phyloP scores from a whole-genome alignment of 1,140 invertebrate species.

The Zaprionus tsacasi region DNA sequence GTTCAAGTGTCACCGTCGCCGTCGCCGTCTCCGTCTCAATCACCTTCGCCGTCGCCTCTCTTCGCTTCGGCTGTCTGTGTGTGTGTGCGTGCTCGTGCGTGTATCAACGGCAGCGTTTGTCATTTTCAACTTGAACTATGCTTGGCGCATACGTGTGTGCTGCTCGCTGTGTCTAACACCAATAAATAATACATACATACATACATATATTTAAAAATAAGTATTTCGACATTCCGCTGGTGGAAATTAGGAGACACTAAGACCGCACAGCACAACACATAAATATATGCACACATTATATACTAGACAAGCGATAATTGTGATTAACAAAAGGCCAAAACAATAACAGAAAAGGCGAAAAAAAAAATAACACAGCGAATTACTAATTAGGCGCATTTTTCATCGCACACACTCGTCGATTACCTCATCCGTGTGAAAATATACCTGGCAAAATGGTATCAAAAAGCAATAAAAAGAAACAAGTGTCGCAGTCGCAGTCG shows the following conservation, averaged over 20 bases:
- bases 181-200: conserved; percentile 24
- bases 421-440: conserved; percentile 75
- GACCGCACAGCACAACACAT: conserved; percentile 2
- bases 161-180: conserved; percentile 27
- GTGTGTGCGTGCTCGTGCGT: conserved; percentile 35
- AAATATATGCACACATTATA: conserved; percentile 16
- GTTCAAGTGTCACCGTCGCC: conserved; percentile 35
- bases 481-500: conserved; percentile 63
- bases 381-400: conserved; percentile 55
- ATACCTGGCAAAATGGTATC: conserved; percentile 75
- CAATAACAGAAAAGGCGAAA: conserved; percentile 14
- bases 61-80: neutral
- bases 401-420: conserved; percentile 51
- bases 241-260: conserved; percentile 59
- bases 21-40: neutral
- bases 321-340: conserved; percentile 59
- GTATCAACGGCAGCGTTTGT: conserved; percentile 37
- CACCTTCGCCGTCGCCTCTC: neutral
- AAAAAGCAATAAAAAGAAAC: conserved; percentile 82
- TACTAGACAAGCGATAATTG: conserved; percentile 60
- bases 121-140: conserved; percentile 72
- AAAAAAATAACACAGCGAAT: conserved; percentile 36
- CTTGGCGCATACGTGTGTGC: conserved; percentile 46
- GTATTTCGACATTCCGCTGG: conserved; percentile 73
- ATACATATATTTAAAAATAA: conserved; percentile 75